Percentiles rank a stretch among this genome's conserved stretches.
Evolutionary conservation across 2,888 invertebrate species (phyloP).

Genomic region (Cheilosia soror): DNA sequence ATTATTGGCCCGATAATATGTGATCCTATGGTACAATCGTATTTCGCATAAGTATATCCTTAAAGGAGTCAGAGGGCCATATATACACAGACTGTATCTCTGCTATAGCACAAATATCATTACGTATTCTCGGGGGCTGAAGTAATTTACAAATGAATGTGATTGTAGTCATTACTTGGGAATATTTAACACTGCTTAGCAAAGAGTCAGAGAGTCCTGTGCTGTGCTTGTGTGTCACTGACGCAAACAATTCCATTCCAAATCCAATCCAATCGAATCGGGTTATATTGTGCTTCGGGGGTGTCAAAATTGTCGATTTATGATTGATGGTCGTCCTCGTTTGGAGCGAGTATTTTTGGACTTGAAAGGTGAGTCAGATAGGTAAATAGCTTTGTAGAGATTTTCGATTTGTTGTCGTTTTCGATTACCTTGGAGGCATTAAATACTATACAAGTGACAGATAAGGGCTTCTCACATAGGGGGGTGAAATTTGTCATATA

Average conservation of each 20-base stretch:
- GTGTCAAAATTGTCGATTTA: conserved; percentile 41
- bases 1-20: conserved; percentile 54
- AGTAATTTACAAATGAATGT: conserved; percentile 59
- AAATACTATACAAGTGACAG: neutral
- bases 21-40: conserved; percentile 30
- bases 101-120: conserved; percentile 9
- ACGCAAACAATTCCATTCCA: conserved; percentile 10
- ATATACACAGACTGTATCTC: neutral
- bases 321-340: conserved; percentile 38
- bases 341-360: conserved; percentile 30
- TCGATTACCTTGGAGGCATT: neutral
- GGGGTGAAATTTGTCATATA: no score
- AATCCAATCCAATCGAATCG: neutral
- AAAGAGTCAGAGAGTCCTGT: neutral
- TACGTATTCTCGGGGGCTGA: conserved; percentile 42
- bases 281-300: neutral
- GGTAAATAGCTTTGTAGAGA: conserved; percentile 8
- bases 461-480: neutral
- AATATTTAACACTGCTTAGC: conserved; percentile 46
- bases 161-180: conserved; percentile 52
- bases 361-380: conserved; percentile 5
- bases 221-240: conserved; percentile 6
- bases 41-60: conserved; percentile 11
- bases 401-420: conserved; percentile 2
- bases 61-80: conserved; percentile 4